Base-by-base conservation (phyloP, 1,140 invertebrate species). In the Chrysomallon squamiferum region DNA sequence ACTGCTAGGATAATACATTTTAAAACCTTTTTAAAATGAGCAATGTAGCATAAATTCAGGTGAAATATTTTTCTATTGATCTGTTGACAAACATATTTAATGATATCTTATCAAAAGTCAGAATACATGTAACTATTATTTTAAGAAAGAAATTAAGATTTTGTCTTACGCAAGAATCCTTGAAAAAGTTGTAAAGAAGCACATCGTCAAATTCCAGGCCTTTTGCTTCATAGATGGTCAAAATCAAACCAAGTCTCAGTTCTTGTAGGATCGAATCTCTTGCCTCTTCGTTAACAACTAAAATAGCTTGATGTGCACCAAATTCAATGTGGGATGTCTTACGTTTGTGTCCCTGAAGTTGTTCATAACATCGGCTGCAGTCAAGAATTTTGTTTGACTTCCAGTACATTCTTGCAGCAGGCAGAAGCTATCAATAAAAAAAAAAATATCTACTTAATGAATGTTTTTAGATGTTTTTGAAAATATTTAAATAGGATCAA, bases 251-350 rank as follows among this genome's bases (percentile, higher is more conserved):
- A 50, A 66, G 54, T 27, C 57, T 47, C 9, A 82, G 63, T 38
- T 77, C 77, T 38, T 77, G 67, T 6, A 78, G 77, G 6, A 81
- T 59, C 27, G 66, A 69, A 5, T 76, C 68, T 41, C 74, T 62
- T 2, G 74, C 76, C 54, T 67, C 71, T 15, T 81, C 74, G 68
- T 74, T 77, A 2, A 71, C 76, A 50, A 82, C 80, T n/a, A 82
- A 62, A 54, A 82, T 79, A 9, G 74, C 79, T 56, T 82, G 80
- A 57, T 82, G 78, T 13, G 80, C 80, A 2, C 80, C 80, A 72
- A 82, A 82, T 66, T 82, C 80, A 56, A 82, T 82, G 62, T 78
- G 75, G n/a, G 78, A 78, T 0, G 76, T 72, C 59, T 80, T 74
- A 6, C 80, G 69, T 47, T 69, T 75, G 65, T 78, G 78, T 57